Conservation (phyloP, 2,113 vertebrate species). For the Bombycilla garrulus region DNA sequence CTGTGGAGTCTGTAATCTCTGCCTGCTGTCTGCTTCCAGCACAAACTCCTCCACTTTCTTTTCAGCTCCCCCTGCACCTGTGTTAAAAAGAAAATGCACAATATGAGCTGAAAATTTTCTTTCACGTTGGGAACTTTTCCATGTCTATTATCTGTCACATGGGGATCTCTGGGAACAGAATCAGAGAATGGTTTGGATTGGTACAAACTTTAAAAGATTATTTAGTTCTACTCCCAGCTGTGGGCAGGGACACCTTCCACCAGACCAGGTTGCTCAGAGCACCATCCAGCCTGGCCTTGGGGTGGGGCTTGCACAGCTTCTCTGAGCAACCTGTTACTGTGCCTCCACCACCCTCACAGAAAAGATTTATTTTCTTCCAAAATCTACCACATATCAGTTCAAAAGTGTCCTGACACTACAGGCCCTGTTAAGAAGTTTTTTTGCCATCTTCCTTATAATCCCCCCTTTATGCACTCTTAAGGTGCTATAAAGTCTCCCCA, state of each 20-base stretch:
- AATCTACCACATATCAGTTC: neutral
- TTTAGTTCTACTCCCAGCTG: rapidly evolving
- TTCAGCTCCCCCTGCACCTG: slow-evolving; percentile 91
- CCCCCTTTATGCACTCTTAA: neutral
- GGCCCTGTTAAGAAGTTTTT: neutral
- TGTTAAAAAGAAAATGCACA: neutral
- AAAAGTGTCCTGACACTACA: neutral
- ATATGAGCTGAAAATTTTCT: neutral
- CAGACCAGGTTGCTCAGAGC: neutral
- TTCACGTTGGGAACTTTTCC: neutral
- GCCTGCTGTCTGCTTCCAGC: slow-evolving; percentile 69
- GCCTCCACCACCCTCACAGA: neutral
- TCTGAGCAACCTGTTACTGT: neutral
- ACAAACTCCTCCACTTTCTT: slow-evolving; percentile 82
- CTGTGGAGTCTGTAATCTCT: slow-evolving; percentile 75
- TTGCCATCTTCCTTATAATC: neutral
- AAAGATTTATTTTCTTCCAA: neutral
- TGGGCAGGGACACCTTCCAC: neutral
- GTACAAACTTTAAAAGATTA: neutral
- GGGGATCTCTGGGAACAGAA: neutral
- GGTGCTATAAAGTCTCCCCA: neutral
- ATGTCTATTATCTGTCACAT: rapidly evolving
- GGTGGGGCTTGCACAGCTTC: neutral
- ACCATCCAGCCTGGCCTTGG: neutral
- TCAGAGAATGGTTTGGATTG: neutral